A percentile compares a stretch with the other conserved stretches of the same genome.
Conservation (phyloP, 2,888 invertebrate species). For the Atethmia centrago region DNA sequence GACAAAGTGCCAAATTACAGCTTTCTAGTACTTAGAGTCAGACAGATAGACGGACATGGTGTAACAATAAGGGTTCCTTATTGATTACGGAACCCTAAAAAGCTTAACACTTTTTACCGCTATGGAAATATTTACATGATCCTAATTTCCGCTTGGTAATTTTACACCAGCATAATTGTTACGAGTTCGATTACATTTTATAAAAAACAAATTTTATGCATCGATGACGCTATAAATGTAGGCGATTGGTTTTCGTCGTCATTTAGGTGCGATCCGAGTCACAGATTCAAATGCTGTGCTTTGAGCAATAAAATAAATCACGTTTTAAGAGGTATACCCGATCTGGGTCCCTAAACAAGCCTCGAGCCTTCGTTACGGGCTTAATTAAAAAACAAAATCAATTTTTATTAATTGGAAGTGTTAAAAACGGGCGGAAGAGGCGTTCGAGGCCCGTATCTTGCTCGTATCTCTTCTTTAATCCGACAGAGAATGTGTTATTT, state of each 20-base stretch:
- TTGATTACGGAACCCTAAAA: slow-evolving; percentile 41
- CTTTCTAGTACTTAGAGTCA: no score
- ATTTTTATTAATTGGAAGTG: slow-evolving; percentile 91
- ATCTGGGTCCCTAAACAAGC: slow-evolving; percentile 85
- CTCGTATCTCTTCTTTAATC: slow-evolving; percentile 90
- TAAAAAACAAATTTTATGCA: slow-evolving; percentile 81
- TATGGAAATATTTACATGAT: slow-evolving; percentile 71
- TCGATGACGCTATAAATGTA: slow-evolving; percentile 79
- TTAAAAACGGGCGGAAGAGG: slow-evolving; percentile 90
- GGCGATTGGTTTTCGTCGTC: slow-evolving; percentile 77
- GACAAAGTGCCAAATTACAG: no score
- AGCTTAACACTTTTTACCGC: slow-evolving; percentile 59
- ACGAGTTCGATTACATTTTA: slow-evolving; percentile 76
- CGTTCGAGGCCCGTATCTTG: slow-evolving; percentile 85
- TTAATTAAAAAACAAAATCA: slow-evolving; percentile 91
- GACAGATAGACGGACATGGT: no score
- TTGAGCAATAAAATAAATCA: slow-evolving; percentile 90
- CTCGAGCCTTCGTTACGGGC: slow-evolving; percentile 85
- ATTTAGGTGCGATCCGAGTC: slow-evolving; percentile 75
- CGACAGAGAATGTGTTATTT: slow-evolving; percentile 90
- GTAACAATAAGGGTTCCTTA: no score
- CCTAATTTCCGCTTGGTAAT: slow-evolving; percentile 77
- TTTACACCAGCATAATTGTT: slow-evolving; percentile 76
- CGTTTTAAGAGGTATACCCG: slow-evolving; percentile 87
- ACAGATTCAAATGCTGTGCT: slow-evolving; percentile 84